Evolutionary conservation across 37 sponge, comb jelly and placozoan species (phyloP), one percentile per base, ranked within the genome.

Genomic region (Dysidea cf. avara): DNA sequence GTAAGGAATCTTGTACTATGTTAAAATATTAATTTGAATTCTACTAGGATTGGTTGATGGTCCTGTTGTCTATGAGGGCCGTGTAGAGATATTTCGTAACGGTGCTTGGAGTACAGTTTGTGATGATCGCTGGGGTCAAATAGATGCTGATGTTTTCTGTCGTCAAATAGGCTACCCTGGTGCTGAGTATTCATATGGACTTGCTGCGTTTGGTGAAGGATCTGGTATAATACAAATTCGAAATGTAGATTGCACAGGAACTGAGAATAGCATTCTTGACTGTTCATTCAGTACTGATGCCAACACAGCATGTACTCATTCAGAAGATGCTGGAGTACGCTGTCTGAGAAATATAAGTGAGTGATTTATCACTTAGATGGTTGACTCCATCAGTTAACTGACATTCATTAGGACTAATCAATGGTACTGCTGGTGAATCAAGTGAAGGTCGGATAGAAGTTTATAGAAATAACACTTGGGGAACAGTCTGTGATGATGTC

Each of bases 71-170:
- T 64, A 64, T 25, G 77, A 76, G 40, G 77, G 77, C 2, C 62
- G 63, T 32, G 66, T 81, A 34, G 73, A 72, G 58, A 32, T 72
- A 22, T 73, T 72, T 1, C 43, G 53, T 61, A 25, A 81, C 0
- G 55, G 55, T 16, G 31, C 36, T 28, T 81, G 74, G 74, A 74
- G 74, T 14, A 65, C 66, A 52, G 57, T 81, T 0, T 81, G 82
- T 64, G 74, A 47, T 54, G 64, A 61, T 5, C 29, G 49, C 7
- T 72, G 74, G 67, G 53, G 39, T 37, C 31, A 22, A 31, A 28
- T 24, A 6, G 74, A 61, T 52, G 39, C 81, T 22, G n/a, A 60
- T 38, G 82, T 72, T 20, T 73, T 36, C 17, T 81, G 82, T 31
- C 50, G 65, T n/a, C 82, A 81, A 31, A 14, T 71, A 17, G 71